A percentile compares a stretch with the other conserved stretches of the same genome.
phyloP scores from a whole-genome alignment of 2,113 vertebrate species.

The Heliornis fulica region DNA sequence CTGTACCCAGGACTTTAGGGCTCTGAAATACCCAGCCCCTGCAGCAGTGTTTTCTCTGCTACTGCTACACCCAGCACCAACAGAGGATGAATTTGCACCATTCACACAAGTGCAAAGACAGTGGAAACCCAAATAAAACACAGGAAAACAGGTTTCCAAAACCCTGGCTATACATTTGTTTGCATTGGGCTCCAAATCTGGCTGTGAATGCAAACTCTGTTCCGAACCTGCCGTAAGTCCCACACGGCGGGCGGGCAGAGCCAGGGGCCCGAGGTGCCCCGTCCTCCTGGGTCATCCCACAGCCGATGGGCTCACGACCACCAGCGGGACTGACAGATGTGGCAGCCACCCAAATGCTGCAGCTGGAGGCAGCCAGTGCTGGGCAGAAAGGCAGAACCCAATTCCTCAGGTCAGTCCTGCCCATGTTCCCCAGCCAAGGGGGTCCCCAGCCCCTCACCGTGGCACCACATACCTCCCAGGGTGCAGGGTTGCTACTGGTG shows the following conservation, averaged over 20 bases:
- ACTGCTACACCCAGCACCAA: background rate
- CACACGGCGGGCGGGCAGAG: background rate
- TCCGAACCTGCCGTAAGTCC: background rate
- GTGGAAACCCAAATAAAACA: slow-evolving; percentile 68
- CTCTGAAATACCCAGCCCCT: background rate
- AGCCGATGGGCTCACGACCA: background rate
- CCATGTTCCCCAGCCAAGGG: accelerated
- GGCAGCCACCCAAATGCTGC: background rate
- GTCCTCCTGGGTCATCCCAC: background rate
- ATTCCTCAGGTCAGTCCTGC: background rate
- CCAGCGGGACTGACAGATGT: background rate
- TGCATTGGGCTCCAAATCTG: background rate
- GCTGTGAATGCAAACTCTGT: slow-evolving; percentile 62
- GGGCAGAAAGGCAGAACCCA: background rate
- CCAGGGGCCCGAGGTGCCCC: background rate
- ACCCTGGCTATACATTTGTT: slow-evolving; percentile 41
- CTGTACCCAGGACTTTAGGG: background rate
- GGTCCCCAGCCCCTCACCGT: background rate
- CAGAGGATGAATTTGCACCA: slow-evolving; percentile 48
- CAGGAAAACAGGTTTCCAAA: slow-evolving; percentile 61
- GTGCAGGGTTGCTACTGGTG: accelerated
- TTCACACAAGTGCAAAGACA: slow-evolving; percentile 50
- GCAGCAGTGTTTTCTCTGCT: background rate
- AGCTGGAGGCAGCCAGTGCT: background rate
- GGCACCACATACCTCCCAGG: accelerated